Percentiles rank a stretch among this genome's conserved stretches.
Conservation (phyloP, 2,888 invertebrate species). For the Phyto melanocephala region DNA sequence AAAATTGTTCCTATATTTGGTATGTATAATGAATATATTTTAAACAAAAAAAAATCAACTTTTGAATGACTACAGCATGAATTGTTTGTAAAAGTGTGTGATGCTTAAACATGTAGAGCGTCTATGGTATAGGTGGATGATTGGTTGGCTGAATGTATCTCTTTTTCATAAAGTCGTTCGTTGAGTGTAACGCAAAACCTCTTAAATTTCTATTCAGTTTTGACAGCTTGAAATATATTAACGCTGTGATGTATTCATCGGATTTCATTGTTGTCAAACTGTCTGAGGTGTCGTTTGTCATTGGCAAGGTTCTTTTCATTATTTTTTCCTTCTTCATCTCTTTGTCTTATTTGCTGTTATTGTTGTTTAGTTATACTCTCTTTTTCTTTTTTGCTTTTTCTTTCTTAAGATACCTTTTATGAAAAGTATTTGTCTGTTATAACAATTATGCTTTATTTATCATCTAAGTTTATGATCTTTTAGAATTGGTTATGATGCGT, state of each 20-base stretch:
- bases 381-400: background rate
- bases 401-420: conserved; percentile 8
- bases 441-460: conserved; percentile 22
- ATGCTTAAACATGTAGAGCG: no score
- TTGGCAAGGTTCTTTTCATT: conserved; percentile 47
- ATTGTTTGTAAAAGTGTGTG: conserved; percentile 30
- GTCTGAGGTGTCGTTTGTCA: conserved; percentile 64
- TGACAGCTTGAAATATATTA: conserved; percentile 60
- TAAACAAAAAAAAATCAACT: background rate
- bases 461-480: conserved; percentile 28
- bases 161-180: conserved; percentile 27
- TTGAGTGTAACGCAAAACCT: conserved; percentile 57
- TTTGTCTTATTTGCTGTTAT: conserved; percentile 4
- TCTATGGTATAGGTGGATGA: background rate
- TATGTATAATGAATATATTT: background rate
- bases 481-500: conserved; percentile 41
- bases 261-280: conserved; percentile 62
- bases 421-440: conserved; percentile 26
- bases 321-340: background rate
- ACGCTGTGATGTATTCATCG: conserved; percentile 61
- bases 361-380: conserved; percentile 4
- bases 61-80: background rate
- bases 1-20: conserved; percentile 16
- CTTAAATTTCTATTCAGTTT: conserved; percentile 60
- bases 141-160: conserved; percentile 24